Evolutionary conservation across 2,113 vertebrate genomes (phyloP).

Genomic region (Tenebrosternarchus preto): DNA sequence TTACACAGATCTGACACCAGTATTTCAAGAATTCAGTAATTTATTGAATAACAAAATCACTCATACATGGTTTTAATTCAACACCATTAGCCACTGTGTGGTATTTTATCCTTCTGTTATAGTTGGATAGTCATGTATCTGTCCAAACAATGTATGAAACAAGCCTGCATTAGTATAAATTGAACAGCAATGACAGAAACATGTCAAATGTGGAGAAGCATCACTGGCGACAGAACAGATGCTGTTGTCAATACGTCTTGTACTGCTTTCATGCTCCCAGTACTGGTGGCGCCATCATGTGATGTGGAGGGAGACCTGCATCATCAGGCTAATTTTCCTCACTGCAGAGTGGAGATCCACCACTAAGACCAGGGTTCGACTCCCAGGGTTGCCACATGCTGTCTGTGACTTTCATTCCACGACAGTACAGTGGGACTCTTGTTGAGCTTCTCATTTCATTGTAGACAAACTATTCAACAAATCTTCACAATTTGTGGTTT

Average conservation of each 20-base stretch:
- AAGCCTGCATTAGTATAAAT: neutral
- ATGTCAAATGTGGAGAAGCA: neutral
- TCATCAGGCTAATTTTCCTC: neutral
- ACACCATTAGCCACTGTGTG: neutral
- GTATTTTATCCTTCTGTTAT: neutral
- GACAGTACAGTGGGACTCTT: neutral
- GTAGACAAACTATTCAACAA: too few species aligned
- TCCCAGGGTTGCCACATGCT: neutral
- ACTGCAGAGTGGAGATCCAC: neutral
- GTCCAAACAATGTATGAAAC: neutral
- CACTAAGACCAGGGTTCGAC: neutral
- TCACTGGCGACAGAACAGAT: neutral
- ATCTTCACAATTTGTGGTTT: slow-evolving; percentile 15
- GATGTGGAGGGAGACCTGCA: neutral
- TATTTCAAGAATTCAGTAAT: neutral
- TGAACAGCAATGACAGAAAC: neutral
- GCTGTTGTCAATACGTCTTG: neutral
- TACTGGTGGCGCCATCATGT: neutral
- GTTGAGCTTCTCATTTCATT: neutral
- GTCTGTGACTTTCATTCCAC: neutral
- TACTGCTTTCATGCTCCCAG: neutral
- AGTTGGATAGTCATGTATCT: neutral
- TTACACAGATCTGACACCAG: neutral
- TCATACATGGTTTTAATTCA: neutral
- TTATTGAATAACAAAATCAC: neutral